These are phyloP conservation scores for Dicentrarchus labrax DNA, from an alignment of 2,113 vertebrate genomes.

Conservation along the genomic window DNA sequence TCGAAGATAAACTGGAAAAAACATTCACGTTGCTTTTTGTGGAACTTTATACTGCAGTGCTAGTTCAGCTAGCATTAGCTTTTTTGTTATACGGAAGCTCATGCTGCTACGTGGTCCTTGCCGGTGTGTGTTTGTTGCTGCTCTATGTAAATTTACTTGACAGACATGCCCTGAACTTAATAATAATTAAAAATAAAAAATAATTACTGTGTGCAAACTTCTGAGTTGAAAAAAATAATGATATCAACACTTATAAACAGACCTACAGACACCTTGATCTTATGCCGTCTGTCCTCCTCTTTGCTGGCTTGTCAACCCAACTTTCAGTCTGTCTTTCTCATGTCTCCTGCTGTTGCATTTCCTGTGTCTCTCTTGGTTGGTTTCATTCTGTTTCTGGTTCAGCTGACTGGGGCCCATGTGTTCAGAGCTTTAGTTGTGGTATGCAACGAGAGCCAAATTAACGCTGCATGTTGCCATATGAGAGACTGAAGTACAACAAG, in stretches of 20 bases:
- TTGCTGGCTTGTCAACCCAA: constrained; percentile 9
- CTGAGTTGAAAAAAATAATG: no score
- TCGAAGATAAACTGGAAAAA: no score
- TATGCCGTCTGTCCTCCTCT: neutral
- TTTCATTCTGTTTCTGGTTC: constrained; percentile 60
- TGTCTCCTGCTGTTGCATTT: constrained; percentile 48
- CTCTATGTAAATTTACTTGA: no score
- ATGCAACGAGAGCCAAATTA: constrained; percentile 75
- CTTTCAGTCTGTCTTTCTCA: constrained; percentile 14
- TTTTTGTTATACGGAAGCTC: no score
- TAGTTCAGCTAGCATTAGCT: no score
- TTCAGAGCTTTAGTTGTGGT: constrained; percentile 70
- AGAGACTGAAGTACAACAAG: constrained; percentile 68
- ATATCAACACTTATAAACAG: neutral
- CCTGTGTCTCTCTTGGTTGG: constrained; percentile 48
- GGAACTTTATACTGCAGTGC: no score
- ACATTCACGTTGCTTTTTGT: no score
- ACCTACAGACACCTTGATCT: constrained; percentile 1
- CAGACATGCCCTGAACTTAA: no score
- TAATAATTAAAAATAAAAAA: no score
- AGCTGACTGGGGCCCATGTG: constrained; percentile 72
- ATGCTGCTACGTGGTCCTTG: no score
- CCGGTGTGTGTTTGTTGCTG: no score
- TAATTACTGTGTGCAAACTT: neutral
- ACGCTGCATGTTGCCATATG: constrained; percentile 77